phyloP scores from a whole-genome alignment of 1,140 invertebrate genomes.

The Temnothorax curvispinosus region DNA sequence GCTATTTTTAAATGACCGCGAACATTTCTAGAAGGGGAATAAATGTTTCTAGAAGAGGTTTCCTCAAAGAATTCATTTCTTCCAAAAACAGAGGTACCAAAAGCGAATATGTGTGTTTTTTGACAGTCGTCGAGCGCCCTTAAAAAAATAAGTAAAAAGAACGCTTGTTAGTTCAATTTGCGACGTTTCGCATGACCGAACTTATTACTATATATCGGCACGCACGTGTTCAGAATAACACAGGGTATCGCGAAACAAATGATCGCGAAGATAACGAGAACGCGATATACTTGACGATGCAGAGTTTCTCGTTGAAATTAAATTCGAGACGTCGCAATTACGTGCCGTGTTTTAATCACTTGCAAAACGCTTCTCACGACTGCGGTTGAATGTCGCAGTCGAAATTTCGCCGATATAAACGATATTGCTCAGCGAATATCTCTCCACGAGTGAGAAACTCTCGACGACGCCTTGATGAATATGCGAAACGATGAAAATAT shows the following conservation, averaged over 20 bases:
- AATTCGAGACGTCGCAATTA: slow-evolving; percentile 27
- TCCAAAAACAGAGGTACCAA: slow-evolving; percentile 27
- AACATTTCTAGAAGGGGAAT: slow-evolving; percentile 5
- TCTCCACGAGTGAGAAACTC: slow-evolving; percentile 11
- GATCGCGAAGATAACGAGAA: slow-evolving; percentile 10
- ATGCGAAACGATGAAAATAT: slow-evolving; percentile 1
- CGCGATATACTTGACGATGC: neutral
- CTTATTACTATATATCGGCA: neutral
- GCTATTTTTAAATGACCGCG: slow-evolving; percentile 55
- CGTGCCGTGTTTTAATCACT: slow-evolving; percentile 40
- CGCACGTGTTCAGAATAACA: neutral
- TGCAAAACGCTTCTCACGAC: slow-evolving; percentile 2
- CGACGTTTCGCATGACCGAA: slow-evolving; percentile 5
- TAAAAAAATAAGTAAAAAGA: neutral
- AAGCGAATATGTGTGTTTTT: slow-evolving; percentile 38
- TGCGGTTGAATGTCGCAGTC: slow-evolving; percentile 24
- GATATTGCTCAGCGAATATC: slow-evolving; percentile 4
- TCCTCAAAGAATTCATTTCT: slow-evolving; percentile 21
- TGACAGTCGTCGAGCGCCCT: neutral
- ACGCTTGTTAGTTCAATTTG: neutral
- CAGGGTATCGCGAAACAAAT: neutral
- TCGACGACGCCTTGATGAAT: slow-evolving; percentile 17
- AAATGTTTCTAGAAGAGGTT: neutral
- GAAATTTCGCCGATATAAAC: slow-evolving; percentile 15
- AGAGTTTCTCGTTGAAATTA: slow-evolving; percentile 28